A percentile compares a stretch with the other conserved stretches of the same genome.
These are phyloP conservation scores for Albula glossodonta DNA, from an alignment of 2,113 vertebrate species.

Conservation along the genomic window DNA sequence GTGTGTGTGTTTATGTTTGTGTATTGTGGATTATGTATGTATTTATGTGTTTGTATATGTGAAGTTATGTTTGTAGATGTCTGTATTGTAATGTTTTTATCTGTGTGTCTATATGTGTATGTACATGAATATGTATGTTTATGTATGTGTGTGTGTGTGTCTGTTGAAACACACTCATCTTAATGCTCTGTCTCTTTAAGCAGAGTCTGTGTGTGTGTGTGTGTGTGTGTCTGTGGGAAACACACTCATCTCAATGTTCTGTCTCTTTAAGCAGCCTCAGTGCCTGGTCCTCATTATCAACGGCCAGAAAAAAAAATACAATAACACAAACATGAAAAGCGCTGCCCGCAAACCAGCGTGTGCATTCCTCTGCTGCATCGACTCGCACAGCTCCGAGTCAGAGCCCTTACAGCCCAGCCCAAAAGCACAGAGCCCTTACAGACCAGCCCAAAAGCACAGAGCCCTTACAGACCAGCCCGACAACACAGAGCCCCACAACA, in stretches of 20 bases:
- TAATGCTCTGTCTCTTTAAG: slow-evolving; percentile 22
- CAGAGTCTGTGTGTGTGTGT: slow-evolving; percentile 22
- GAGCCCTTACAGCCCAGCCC: background rate
- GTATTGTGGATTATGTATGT: slow-evolving; percentile 41
- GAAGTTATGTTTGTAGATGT: slow-evolving; percentile 28
- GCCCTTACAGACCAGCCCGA: no score
- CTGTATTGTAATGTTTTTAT: background rate
- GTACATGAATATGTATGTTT: slow-evolving; percentile 45
- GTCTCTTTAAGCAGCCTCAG: slow-evolving; percentile 25
- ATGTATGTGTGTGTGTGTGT: slow-evolving; percentile 37
- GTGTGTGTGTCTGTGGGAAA: slow-evolving; percentile 37
- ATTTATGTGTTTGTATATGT: slow-evolving; percentile 9
- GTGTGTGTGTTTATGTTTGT: slow-evolving; percentile 15
- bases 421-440: background rate
- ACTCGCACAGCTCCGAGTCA: slow-evolving; percentile 29
- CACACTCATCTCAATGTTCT: slow-evolving; percentile 12
- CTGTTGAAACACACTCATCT: background rate
- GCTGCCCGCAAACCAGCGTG: slow-evolving; percentile 26
- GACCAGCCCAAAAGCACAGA: no score
- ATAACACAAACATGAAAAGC: slow-evolving; percentile 15
- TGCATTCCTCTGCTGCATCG: slow-evolving; percentile 12
- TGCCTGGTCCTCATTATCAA: slow-evolving; percentile 28
- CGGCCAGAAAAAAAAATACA: slow-evolving; percentile 24
- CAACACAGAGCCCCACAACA: no score
- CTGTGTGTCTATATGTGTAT: background rate